Conservation (phyloP, 2,113 vertebrate species). For the Tauraco erythrolophus region DNA sequence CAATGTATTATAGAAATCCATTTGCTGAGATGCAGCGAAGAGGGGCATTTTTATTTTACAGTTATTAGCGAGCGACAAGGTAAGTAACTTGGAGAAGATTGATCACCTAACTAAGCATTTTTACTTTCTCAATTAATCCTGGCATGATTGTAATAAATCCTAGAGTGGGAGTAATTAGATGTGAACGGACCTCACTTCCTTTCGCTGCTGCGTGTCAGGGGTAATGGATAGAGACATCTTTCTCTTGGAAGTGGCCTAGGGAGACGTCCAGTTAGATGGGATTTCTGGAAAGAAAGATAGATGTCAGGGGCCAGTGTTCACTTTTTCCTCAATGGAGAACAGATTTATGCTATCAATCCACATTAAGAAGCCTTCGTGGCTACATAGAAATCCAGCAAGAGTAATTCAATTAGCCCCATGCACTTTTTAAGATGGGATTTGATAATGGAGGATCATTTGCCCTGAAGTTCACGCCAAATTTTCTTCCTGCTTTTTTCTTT, state of each 20-base stretch:
- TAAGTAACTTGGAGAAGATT: conserved; percentile 57
- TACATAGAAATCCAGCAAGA: background rate
- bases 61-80: conserved; percentile 60
- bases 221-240: conserved; percentile 49
- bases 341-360: conserved; percentile 37
- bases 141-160: conserved; percentile 65
- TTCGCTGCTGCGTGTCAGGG: background rate
- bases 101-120: conserved; percentile 63
- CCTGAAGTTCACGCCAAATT: background rate
- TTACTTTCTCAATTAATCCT: conserved; percentile 71
- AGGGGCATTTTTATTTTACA: conserved; percentile 51
- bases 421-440: background rate
- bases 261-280: background rate
- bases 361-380: conserved; percentile 9
- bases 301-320: background rate
- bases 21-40: conserved; percentile 10
- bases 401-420: conserved; percentile 5
- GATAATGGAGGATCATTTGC: background rate
- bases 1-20: conserved; percentile 52
- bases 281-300: conserved; percentile 31
- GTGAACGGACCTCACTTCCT: conserved; percentile 19
- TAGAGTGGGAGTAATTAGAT: conserved; percentile 46
- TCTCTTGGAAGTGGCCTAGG: background rate
- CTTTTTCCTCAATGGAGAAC: background rate
- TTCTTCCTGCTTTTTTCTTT: background rate